Evolutionary conservation across 1,140 invertebrate species (phyloP), one percentile per base, ranked within the genome.

Genomic region (Linepithema humile): DNA sequence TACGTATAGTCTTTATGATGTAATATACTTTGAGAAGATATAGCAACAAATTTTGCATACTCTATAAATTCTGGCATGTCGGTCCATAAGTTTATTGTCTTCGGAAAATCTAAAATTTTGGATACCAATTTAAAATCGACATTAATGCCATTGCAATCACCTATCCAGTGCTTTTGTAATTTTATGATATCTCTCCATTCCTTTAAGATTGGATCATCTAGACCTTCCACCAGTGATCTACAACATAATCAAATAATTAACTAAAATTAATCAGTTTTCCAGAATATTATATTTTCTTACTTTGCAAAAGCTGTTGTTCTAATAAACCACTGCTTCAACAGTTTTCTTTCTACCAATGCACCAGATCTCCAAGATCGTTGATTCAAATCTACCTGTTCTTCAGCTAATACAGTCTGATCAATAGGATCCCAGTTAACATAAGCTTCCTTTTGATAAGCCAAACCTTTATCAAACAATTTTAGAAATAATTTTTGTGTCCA

Each of bases 361-460:
- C 99, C 99, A 20, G 99, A 99, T 80, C 99, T 95, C 99, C 99
- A 99, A 0, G 98, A 99, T 87, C 95, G 95, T 26, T 98, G 98
- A 92, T 98, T 96, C 57, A 96, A 96, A 95, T 99, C 98, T 35
- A 99, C 98, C 96, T 99, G 99, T 94, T 99, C 99, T 95, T 99
- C 97, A 20, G 99, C 99, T 74, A 99, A 93, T 5, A 99, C 99
- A 15, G 99, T 99, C 93, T 98, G 94, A 95, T 99, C 99, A 1
- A 99, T 95, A 0, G 99, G 99, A 96, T 99, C 99, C 99, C 99
- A 99, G 95, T 99, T 99, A 0, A 99, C 99, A 85, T 97, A 95
- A 20, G 98, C 97, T 94, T 98, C 95, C 94, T 97, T 98, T 92
- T 97, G 97, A 94, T 99, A 99, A 17, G 96, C 96, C 38, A 99